Percentiles rank a stretch among this genome's conserved stretches.
phyloP scores from a whole-genome alignment of 2,113 vertebrate species.

The Taxidea taxus region DNA sequence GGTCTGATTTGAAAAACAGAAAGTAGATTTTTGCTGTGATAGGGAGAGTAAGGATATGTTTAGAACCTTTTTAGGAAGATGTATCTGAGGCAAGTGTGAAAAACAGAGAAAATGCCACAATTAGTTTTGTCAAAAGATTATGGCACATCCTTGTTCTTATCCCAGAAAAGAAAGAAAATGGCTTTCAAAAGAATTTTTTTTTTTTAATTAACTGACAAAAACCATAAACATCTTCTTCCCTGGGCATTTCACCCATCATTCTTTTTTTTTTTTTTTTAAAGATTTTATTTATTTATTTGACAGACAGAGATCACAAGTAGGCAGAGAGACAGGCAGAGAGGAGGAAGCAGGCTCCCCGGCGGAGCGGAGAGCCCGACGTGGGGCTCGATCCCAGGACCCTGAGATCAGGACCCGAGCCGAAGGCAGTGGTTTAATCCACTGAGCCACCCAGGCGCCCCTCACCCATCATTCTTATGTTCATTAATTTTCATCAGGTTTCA shows the following conservation, averaged over 20 bases:
- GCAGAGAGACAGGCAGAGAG: too few relatives aligned
- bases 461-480: background rate
- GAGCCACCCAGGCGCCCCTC: too few relatives aligned
- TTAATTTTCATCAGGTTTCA: background rate
- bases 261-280: too few relatives aligned
- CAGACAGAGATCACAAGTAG: too few relatives aligned
- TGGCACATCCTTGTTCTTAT: background rate
- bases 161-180: background rate
- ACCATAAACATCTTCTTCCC: background rate
- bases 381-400: too few relatives aligned
- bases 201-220: background rate
- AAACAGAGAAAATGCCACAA: background rate
- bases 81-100: background rate
- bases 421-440: too few relatives aligned
- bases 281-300: too few relatives aligned
- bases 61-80: slow-evolving; percentile 68
- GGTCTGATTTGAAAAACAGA: slow-evolving; percentile 70
- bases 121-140: background rate
- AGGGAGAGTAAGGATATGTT: slow-evolving; percentile 62
- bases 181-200: background rate
- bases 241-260: background rate
- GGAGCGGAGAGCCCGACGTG: too few relatives aligned
- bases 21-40: slow-evolving; percentile 67
- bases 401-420: too few relatives aligned
- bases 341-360: too few relatives aligned